Base-by-base conservation (phyloP, 2,113 vertebrate genomes). In the Globicephala melas region DNA sequence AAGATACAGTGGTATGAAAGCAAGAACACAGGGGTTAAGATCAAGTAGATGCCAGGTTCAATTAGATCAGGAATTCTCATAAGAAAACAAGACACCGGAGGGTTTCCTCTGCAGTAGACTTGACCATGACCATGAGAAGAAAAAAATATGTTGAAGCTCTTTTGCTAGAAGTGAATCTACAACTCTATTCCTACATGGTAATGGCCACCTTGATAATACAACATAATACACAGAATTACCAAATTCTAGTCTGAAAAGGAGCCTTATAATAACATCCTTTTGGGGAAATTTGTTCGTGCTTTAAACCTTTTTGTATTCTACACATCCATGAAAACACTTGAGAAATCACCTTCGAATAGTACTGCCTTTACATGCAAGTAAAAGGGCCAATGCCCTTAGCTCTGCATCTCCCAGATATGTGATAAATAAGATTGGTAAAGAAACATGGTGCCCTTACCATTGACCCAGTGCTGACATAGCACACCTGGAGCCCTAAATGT, bases 51-150 rank as follows among this genome's bases (percentile, higher is more conserved):
- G 86, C 68, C 89, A 80, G 15, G n/a, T 87, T 94, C 58, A 92
- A 8, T 89, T 93, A 60, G 2, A 84, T 97, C 92, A 97, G 44
- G 6, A 89, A 74, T 79, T 96, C 86, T 87, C 73, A 23, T 71
- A 97, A 98, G 91, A 91, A 98, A 98, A 97, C 82, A 94, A 86
- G 60, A 53, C 80, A 21, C 50, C 70, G 63, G 20, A 93, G 68
- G 70, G 73, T 95, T 96, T 83, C 60, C 41, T 94, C 91, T 87
- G 55, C 14, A 73, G 38, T 21, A 74, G 41, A 91, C 28, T 82
- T 91, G 55, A 93, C 18, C 8, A 31, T 60, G 38, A 67, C 79
- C 13, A 21, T n/a, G 62, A 71, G 26, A 38, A 71, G 12, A 25
- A 77, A 82, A 76, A 53, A 50, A 11, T 26, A 8, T 9, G 7